Evolutionary conservation across 2,797 vertebrate species (phyloP).

Genomic region (Mormyrops boulengeri): DNA sequence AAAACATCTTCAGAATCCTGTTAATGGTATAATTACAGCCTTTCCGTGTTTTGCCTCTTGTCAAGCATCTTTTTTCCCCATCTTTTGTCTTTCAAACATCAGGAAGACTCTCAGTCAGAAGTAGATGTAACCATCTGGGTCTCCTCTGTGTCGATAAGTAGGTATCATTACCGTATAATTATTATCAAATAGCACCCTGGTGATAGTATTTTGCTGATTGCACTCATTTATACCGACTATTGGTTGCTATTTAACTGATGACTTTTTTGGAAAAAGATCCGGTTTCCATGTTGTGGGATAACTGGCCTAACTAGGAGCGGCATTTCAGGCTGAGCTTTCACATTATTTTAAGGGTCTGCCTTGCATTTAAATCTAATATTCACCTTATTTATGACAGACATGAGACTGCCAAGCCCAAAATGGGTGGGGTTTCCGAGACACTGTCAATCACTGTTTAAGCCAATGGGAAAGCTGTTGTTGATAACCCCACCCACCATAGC

Average conservation of each 20-base stretch:
- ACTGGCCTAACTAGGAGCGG: background rate
- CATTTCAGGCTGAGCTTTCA: background rate
- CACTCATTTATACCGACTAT: constrained; percentile 25
- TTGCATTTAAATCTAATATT: background rate
- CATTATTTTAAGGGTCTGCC: background rate
- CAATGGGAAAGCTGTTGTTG: background rate
- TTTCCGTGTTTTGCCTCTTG: background rate
- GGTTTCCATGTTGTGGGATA: background rate
- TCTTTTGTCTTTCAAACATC: background rate
- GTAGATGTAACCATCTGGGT: background rate
- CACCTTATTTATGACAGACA: background rate
- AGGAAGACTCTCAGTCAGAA: constrained; percentile 34
- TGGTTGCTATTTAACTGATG: constrained; percentile 39
- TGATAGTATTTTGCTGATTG: constrained; percentile 42
- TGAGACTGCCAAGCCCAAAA: background rate
- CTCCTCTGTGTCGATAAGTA: constrained; percentile 31
- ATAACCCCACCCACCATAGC: background rate
- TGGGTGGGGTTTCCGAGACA: background rate
- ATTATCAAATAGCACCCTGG: constrained; percentile 39
- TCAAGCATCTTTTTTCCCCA: background rate
- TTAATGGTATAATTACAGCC: constrained; percentile 9
- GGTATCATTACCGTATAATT: constrained; percentile 47
- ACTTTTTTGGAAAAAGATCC: background rate
- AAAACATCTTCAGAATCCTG: background rate
- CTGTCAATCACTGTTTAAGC: background rate